Evolutionary conservation across 1,140 invertebrate species (phyloP).

Genomic region (Atta colombica): DNA sequence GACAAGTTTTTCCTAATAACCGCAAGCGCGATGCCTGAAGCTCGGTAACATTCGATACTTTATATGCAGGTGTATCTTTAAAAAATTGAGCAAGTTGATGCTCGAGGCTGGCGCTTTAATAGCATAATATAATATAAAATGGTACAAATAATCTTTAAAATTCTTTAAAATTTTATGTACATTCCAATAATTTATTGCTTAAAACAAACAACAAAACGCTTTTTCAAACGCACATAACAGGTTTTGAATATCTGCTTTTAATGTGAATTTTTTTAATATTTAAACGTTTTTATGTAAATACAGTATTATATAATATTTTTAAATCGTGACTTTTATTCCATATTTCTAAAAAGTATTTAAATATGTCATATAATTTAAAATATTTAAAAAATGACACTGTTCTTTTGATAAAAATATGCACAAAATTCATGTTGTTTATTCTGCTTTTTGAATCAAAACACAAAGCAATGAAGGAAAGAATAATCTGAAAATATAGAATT

Average conservation of each 20-base stretch:
- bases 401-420: background rate
- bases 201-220: background rate
- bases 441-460: background rate
- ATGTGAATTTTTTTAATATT: background rate
- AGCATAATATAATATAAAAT: background rate
- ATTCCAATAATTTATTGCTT: background rate
- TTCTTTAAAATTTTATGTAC: background rate
- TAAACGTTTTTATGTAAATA: background rate
- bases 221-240: background rate
- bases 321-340: background rate
- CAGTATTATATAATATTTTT: background rate
- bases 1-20: constrained; percentile 73
- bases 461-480: background rate
- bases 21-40: constrained; percentile 62
- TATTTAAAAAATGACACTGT: background rate
- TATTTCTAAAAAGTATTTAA: background rate
- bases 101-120: background rate
- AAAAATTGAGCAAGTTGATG: constrained; percentile 61
- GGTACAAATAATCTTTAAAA: background rate
- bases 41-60: constrained; percentile 68
- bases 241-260: background rate
- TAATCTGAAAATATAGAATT: constrained; percentile 1
- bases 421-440: background rate
- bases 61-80: constrained; percentile 66
- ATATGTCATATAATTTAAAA: background rate